Conservation (phyloP, 2,113 vertebrate genomes). For the Hystrix brachyura region DNA sequence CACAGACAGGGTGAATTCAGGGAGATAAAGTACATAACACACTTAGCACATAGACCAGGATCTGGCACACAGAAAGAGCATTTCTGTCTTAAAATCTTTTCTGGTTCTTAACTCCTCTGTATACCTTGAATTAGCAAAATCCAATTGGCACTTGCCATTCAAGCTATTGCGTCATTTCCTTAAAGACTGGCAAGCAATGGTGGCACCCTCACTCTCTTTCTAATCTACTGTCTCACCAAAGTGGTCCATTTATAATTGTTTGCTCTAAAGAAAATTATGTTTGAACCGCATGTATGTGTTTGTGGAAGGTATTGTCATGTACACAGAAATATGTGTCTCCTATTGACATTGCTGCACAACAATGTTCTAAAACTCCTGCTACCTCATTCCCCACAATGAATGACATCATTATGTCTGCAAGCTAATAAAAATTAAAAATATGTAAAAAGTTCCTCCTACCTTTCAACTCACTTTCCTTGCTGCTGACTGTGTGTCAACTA, state of each 20-base stretch:
- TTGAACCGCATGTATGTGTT: neutral
- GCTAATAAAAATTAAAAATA: neutral
- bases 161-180: neutral
- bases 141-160: neutral
- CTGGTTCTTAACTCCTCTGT: neutral
- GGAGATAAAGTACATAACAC: neutral
- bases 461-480: neutral
- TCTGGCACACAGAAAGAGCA: neutral
- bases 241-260: neutral
- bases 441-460: neutral
- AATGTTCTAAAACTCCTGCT: neutral
- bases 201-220: neutral
- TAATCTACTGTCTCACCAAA: neutral
- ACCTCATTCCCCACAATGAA: neutral
- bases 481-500: neutral
- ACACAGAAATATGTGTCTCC: rapidly evolving
- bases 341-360: neutral
- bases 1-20: neutral
- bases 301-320: rapidly evolving
- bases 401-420: neutral
- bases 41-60: neutral
- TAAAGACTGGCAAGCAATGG: neutral
- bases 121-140: neutral
- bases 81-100: neutral
- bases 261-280: neutral